Conservation (phyloP, 2,113 vertebrate species). For the Laticauda laticaudata region DNA sequence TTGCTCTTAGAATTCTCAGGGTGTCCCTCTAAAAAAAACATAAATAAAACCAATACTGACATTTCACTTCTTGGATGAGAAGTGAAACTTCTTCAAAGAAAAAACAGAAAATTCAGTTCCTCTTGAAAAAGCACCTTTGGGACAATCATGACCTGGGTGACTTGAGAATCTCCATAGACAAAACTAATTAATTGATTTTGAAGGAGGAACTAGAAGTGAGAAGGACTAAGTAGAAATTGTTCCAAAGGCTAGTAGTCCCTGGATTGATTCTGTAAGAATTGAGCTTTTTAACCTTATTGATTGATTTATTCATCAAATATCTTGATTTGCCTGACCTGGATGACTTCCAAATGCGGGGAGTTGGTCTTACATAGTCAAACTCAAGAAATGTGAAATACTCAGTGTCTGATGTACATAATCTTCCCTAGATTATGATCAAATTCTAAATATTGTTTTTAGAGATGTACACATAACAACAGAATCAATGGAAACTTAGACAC, state of each 20-base stretch:
- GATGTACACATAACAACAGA: not conserved
- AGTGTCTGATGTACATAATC: not conserved
- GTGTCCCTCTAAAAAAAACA: not conserved
- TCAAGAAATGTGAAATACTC: not conserved
- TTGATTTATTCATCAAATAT: not conserved
- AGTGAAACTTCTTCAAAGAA: too few relatives aligned
- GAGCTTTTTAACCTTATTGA: not conserved
- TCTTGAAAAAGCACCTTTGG: too few relatives aligned
- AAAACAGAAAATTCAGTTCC: too few relatives aligned
- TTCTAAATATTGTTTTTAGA: not conserved
- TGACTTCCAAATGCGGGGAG: not conserved
- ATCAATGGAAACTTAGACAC: not conserved
- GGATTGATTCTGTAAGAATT: not conserved
- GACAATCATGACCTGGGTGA: too few relatives aligned
- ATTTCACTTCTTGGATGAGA: too few relatives aligned
- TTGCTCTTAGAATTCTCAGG: not conserved
- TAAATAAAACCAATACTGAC: not conserved
- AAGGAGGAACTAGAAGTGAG: not conserved
- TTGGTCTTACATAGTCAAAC: not conserved
- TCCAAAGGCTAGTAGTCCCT: not conserved
- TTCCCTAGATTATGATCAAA: not conserved
- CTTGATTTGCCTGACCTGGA: not conserved
- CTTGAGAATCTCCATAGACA: not conserved
- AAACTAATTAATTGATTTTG: not conserved
- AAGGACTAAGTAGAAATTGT: not conserved